A percentile compares a stretch with the other conserved stretches of the same genome.
Conservation (phyloP, 2,888 invertebrate species). For the Pinctada fucata region DNA sequence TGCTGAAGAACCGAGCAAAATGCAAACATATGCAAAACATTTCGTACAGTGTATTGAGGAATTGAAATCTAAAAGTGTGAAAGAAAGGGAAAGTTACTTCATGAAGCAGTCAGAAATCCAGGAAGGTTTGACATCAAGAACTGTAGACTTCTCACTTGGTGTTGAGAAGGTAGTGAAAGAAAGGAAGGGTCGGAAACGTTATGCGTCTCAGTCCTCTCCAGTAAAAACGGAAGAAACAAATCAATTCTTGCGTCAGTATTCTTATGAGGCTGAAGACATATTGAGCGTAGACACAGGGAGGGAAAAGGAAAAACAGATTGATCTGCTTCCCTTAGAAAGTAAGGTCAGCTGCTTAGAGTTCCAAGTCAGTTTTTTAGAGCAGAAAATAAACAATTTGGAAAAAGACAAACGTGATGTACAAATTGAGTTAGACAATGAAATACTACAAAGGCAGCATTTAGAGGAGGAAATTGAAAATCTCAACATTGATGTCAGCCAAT, state of each 20-base stretch:
- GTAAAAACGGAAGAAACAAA: too few species aligned
- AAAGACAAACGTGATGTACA: neutral
- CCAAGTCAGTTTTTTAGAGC: slow-evolving; percentile 12
- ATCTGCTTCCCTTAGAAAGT: neutral
- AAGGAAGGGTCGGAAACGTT: too few species aligned
- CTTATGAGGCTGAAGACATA: too few species aligned
- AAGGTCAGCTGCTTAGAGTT: slow-evolving; percentile 13
- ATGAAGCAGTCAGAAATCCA: too few species aligned
- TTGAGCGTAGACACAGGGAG: too few species aligned
- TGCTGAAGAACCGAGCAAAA: neutral
- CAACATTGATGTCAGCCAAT: neutral
- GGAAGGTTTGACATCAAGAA: too few species aligned
- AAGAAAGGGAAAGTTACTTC: too few species aligned
- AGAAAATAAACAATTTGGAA: neutral
- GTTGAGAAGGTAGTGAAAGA: too few species aligned
- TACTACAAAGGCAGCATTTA: neutral
- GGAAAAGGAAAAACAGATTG: neutral
- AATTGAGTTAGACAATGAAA: neutral
- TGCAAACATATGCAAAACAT: neutral
- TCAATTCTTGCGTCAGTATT: too few species aligned
- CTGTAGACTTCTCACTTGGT: too few species aligned
- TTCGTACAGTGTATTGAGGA: neutral
- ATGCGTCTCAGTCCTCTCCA: too few species aligned
- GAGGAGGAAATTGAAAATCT: slow-evolving; percentile 10
- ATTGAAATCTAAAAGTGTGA: neutral